Base-by-base conservation (phyloP, 35 echinoderm and acorn worm genomes). In the Apostichopus japonicus region DNA sequence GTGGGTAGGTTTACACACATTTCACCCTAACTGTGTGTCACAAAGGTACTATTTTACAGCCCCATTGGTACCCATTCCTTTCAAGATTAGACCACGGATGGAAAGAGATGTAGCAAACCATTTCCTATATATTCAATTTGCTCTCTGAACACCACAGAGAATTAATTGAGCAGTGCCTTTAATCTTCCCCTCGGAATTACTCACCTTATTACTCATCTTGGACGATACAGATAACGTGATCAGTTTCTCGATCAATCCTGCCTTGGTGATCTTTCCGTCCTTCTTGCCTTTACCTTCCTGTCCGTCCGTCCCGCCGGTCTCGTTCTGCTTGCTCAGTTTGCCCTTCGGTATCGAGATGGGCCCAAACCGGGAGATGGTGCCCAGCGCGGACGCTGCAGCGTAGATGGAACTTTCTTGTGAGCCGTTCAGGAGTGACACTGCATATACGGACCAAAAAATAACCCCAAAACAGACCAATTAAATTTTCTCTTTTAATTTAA, bases 371-470 rank as follows among this genome's bases (percentile, higher is more conserved):
- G 93, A 88, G 17, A 99, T 99, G 79, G 96, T 93, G 0, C 97
- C 97, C 8, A 99, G 83, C 91, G 97, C 97, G 4, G 93, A 78
- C 33, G 93, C 94, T 4, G 97, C 95, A 44, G 86, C 83, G 95
- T 27, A 87, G 53, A 90, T 57, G 75, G 92, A 59, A 55, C 80
- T 96, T 25, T 90, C 87, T 25, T 65, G 56, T 33, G 58, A 54
- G 52, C 53, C 58, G 73, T 79, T 52, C 25, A 91, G 90, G 15
- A 91, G 55, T 6, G 90, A 91, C 9, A 79, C 90, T 91, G 90
- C 1, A 21, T 24, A 22, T 1, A 78, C 4, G 27, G 27, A 33
- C 24, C 1, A 71, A 88, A 72, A 27, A 70, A n/a, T 27, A 70
- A 84, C n/a, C n/a, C n/a, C 2, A 44, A 4, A 44, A 44, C 33